Evolutionary conservation across 2,797 vertebrate species (phyloP).

Genomic region (Acanthopagrus latus): DNA sequence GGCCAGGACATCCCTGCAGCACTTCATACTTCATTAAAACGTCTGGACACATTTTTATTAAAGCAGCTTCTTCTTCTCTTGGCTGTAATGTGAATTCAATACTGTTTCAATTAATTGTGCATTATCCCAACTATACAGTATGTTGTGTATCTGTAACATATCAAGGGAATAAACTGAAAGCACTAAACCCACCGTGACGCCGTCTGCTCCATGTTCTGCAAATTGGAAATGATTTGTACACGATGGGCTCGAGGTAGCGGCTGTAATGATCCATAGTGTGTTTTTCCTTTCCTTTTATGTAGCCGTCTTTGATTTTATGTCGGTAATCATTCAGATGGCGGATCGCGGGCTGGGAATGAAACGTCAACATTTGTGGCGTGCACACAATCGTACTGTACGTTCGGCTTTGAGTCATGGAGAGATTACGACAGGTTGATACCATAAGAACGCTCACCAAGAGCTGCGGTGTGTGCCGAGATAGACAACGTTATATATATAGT

Average conservation of each 20-base stretch:
- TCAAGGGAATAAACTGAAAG: no score
- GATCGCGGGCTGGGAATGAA: slow-evolving; percentile 37
- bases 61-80: no score
- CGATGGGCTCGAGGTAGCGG: slow-evolving; percentile 25
- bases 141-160: not conserved
- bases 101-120: no score
- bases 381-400: slow-evolving; percentile 42
- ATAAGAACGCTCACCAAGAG: slow-evolving; percentile 24
- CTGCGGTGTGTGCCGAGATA: slow-evolving; percentile 26
- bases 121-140: no score
- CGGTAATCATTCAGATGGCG: slow-evolving; percentile 46
- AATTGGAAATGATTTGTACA: slow-evolving; percentile 55
- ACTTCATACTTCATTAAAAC: no score
- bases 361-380: slow-evolving; percentile 42
- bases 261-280: slow-evolving; percentile 56
- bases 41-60: no score
- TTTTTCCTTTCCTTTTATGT: slow-evolving; percentile 45
- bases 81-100: no score
- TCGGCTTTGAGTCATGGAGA: slow-evolving; percentile 51
- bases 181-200: not conserved
- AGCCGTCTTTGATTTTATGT: slow-evolving; percentile 56
- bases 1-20: no score
- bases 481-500: slow-evolving; percentile 60
- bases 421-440: slow-evolving; percentile 44
- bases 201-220: slow-evolving; percentile 29